Conservation (phyloP, 2,797 vertebrate genomes). For the Macropodus opercularis region DNA sequence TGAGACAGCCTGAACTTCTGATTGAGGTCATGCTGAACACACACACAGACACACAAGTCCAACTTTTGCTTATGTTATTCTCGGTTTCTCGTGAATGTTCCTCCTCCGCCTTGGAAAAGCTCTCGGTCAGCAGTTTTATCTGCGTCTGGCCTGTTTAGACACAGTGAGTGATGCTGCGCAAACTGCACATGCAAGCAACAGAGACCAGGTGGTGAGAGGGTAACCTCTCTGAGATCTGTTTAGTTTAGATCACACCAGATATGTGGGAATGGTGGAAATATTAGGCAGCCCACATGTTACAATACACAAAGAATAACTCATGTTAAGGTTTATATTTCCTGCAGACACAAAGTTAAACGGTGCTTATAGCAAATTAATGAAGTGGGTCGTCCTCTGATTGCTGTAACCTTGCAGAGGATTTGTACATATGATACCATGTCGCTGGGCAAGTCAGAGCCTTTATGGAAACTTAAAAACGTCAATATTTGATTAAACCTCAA, state of each 20-base stretch:
- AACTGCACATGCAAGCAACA: conserved; percentile 55
- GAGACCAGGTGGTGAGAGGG: conserved; percentile 53
- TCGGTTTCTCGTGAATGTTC: conserved; percentile 44
- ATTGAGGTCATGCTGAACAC: too few relatives aligned
- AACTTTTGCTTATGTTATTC: conserved; percentile 7
- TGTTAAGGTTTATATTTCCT: conserved; percentile 1
- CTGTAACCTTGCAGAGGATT: conserved; percentile 7
- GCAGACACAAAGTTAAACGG: not conserved
- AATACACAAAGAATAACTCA: not conserved
- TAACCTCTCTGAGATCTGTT: conserved; percentile 19
- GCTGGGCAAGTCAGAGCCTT: conserved; percentile 4
- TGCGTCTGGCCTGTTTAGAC: conserved; percentile 41
- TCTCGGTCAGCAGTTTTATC: conserved; percentile 64
- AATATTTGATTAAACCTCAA: not conserved
- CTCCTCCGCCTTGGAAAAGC: conserved; percentile 42
- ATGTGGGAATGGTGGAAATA: too few relatives aligned
- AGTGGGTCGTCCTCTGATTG: not conserved
- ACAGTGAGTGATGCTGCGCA: conserved; percentile 36
- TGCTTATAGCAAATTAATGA: not conserved
- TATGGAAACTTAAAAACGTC: conserved; percentile 9
- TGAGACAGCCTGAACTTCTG: too few relatives aligned
- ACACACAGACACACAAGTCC: too few relatives aligned
- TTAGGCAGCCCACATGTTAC: too few relatives aligned
- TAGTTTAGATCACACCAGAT: conserved; percentile 32
- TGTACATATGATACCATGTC: conserved; percentile 4